Conservation (phyloP, 1,140 invertebrate genomes). For the Drosophila orena region DNA sequence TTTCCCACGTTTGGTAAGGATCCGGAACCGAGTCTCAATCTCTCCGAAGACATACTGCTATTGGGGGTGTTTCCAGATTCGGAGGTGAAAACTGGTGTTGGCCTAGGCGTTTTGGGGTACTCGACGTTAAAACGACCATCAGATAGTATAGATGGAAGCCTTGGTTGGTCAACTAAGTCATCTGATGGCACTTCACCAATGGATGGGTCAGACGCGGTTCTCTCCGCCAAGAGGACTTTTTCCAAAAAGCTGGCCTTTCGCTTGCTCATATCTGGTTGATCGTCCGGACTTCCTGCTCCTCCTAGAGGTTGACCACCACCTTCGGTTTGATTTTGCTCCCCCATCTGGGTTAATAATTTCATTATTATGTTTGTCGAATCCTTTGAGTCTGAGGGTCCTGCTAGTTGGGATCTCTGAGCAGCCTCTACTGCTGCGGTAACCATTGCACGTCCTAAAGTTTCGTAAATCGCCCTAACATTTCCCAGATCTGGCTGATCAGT, state of each 20-base stretch:
- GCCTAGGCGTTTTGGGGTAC: neutral
- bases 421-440: conserved; percentile 19
- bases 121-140: neutral
- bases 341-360: neutral
- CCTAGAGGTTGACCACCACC: too few relatives aligned
- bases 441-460: conserved; percentile 26
- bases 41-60: neutral
- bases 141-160: neutral
- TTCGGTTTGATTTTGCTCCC: neutral
- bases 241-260: neutral
- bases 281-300: too few relatives aligned
- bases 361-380: neutral
- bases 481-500: neutral
- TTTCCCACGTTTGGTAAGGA: neutral
- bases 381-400: neutral
- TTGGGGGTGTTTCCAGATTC: too few relatives aligned
- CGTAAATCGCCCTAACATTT: conserved; percentile 22
- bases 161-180: neutral
- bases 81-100: neutral
- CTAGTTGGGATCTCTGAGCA: neutral
- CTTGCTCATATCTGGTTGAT: neutral
- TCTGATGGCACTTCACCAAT: too few relatives aligned
- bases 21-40: neutral
- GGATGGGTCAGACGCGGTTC: neutral
- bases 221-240: neutral